These are phyloP conservation scores for Sapajus apella DNA, from an alignment of 2,113 vertebrate species.

Conservation along the genomic window DNA sequence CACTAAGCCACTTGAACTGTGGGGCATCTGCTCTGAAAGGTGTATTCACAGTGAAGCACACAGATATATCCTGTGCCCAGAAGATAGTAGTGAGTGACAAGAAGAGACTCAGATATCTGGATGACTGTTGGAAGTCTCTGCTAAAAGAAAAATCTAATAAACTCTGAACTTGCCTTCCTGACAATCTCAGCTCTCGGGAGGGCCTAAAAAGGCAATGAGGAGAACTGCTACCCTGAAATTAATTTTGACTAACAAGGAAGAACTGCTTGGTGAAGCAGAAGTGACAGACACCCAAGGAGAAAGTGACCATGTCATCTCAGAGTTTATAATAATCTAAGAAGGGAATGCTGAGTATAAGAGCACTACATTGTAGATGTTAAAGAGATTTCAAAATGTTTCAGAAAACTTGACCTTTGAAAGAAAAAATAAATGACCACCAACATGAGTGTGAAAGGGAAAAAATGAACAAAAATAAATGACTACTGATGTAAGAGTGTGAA, in stretches of 20 bases:
- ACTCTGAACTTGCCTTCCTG: conserved; percentile 25
- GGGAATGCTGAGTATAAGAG: not conserved
- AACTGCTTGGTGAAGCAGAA: conserved; percentile 51
- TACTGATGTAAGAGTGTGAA: not conserved
- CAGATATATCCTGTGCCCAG: not conserved
- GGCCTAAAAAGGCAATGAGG: not conserved
- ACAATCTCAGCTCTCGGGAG: conserved; percentile 41
- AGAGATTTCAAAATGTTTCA: not conserved
- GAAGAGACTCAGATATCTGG: not conserved
- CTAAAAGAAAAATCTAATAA: conserved; percentile 28
- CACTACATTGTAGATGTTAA: not conserved
- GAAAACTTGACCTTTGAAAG: not conserved
- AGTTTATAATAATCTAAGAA: conserved; percentile 28
- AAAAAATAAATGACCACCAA: not conserved
- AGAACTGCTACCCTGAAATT: conserved; percentile 32
- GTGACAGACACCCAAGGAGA: conserved; percentile 14
- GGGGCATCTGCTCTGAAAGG: not conserved
- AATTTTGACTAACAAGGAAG: conserved; percentile 60
- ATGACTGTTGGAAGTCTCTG: not conserved
- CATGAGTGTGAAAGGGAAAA: not conserved
- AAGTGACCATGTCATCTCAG: conserved; percentile 18
- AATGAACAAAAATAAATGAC: not conserved
- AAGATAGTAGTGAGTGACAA: not conserved
- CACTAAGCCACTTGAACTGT: not conserved
- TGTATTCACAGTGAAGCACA: not conserved